These are phyloP conservation scores for Sterrhoptilus dennistouni DNA, from an alignment of 2,113 vertebrate species.

Conservation along the genomic window DNA sequence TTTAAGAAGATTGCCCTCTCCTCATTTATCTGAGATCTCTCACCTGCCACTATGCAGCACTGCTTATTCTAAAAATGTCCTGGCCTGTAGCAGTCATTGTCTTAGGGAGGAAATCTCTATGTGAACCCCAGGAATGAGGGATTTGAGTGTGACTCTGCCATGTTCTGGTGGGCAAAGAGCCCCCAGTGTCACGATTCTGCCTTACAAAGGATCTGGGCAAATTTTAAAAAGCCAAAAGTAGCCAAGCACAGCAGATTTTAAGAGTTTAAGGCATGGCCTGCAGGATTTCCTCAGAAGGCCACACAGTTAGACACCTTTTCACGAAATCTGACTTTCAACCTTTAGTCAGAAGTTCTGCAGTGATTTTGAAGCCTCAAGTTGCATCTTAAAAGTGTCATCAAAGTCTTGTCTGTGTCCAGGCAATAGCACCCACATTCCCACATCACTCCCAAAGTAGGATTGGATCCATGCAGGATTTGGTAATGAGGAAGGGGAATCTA, in stretches of 20 bases:
- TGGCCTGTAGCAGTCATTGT: not conserved
- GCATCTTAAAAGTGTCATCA: not conserved
- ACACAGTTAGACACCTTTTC: not conserved
- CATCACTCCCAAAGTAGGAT: fast-evolving
- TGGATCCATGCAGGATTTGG: not conserved
- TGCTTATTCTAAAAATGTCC: not conserved
- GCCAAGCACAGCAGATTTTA: not conserved
- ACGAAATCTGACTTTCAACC: not conserved
- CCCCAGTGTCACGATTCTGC: not conserved
- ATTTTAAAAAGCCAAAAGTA: not conserved
- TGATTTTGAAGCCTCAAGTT: not conserved
- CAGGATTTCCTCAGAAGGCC: not conserved
- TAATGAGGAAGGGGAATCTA: not conserved
- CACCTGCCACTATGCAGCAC: not conserved
- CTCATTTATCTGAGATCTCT: not conserved
- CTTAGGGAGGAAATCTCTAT: not conserved
- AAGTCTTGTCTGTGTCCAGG: not conserved
- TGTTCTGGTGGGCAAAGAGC: not conserved
- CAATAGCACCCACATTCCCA: not conserved
- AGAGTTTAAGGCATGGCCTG: not conserved
- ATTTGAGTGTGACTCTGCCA: not conserved
- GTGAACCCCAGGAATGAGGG: not conserved
- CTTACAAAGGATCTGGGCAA: not conserved
- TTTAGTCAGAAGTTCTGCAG: not conserved
- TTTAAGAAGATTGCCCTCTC: not conserved